Conservation (phyloP, 2,113 vertebrate genomes). For the Neoarius graeffei region DNA sequence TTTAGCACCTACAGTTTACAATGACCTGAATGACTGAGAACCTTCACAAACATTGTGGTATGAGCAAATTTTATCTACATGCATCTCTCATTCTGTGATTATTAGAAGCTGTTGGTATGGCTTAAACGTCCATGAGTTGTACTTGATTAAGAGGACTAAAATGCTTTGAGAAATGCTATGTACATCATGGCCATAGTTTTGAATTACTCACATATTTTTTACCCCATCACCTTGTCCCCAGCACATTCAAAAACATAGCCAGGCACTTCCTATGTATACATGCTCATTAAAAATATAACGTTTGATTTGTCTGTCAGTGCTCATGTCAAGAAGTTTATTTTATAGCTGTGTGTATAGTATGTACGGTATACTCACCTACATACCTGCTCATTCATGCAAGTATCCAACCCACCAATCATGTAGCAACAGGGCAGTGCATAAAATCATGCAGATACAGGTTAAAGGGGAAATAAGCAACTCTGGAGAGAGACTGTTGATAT, state of each 20-base stretch:
- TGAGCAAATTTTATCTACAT: neutral
- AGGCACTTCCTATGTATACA: neutral
- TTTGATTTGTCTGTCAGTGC: neutral
- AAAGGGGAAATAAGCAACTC: no score
- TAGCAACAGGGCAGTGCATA: neutral
- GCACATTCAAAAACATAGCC: neutral
- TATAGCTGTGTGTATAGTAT: no score
- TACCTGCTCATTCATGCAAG: neutral
- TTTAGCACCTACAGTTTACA: no score
- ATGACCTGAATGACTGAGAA: no score
- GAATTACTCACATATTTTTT: neutral
- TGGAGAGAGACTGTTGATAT: no score
- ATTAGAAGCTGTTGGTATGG: neutral
- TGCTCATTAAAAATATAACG: neutral
- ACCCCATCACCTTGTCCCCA: neutral
- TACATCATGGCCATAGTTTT: neutral
- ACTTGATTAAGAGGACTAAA: no score
- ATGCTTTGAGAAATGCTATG: no score
- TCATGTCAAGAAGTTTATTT: neutral
- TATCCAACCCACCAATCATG: neutral
- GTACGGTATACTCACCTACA: no score
- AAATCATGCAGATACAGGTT: neutral
- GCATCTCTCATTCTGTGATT: neutral
- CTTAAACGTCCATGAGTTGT: neutral
- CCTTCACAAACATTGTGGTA: no score